Evolutionary conservation across 2,888 invertebrate species (phyloP), one percentile per base, ranked within the genome.

Genomic region (Ochlodes sylvanus): DNA sequence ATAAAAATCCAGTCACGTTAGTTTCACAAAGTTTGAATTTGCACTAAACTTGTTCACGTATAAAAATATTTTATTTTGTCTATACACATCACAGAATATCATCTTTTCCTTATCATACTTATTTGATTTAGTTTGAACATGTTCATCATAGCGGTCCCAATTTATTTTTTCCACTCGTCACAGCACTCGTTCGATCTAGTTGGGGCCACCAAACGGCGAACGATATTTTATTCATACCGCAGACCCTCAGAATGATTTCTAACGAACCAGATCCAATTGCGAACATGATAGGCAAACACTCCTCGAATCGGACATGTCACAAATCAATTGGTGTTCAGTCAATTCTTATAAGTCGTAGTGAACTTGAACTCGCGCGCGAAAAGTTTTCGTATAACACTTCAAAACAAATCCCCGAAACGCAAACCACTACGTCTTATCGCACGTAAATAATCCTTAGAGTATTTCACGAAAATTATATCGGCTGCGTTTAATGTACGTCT

Each of bases 401-500:
- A 75, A 72, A 75, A 72, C 69, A 72, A 76, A 70, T 69, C 58
- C 67, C 67, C 82, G 80, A 55, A 61, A 50, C 27, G 66, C 70
- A 68, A 60, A 66, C 72, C 63, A 67, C 61, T 67, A 61, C 71
- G 69, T 80, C 82, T 83, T 83, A 81, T 80, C 78, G 79, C 79
- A 81, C 81, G 82, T 82, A 85, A 84, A 86, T 84, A 85, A 83
- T 86, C 84, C 84, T 86, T 85, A 85, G 85, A 83, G 80, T 86
- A 87, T 86, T 89, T 85, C 83, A 89, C 89, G 83, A 86, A 89
- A 88, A 90, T 90, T 89, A 90, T 86, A 85, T 87, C 87, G 87
- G 86, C 84, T 85, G 83, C 86, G 89, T 90, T 83, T 92, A 91
- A 92, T 91, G 88, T 89, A 93, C 93, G 93, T 93, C 92, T 93